phyloP scores from a whole-genome alignment of 2,113 vertebrate genomes.

The Podarcis cretensis region DNA sequence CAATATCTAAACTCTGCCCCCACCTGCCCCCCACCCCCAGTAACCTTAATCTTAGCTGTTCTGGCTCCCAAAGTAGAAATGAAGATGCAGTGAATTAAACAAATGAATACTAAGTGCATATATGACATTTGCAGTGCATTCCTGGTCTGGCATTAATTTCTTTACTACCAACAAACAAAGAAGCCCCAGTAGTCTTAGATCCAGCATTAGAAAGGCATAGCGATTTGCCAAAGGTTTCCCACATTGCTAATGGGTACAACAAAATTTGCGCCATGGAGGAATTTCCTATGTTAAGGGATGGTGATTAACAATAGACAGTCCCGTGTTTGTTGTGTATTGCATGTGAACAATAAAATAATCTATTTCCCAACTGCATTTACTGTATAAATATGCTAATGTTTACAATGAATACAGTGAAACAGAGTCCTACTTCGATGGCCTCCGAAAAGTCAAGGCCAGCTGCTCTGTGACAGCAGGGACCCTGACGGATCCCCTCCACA shows the following conservation, averaged over 20 bases:
- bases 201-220: neutral
- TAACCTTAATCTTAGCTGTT: neutral
- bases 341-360: neutral
- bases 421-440: neutral
- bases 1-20: too few relatives aligned
- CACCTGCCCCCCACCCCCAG: too few relatives aligned
- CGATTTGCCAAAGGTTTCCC: neutral
- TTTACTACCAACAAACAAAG: neutral
- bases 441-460: neutral
- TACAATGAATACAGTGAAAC: neutral
- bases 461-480: constrained; percentile 47
- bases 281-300: neutral
- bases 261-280: neutral
- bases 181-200: neutral
- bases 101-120: neutral
- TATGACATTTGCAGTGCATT: neutral
- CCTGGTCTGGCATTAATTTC: neutral
- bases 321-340: neutral
- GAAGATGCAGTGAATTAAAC: neutral
- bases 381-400: neutral
- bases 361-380: neutral
- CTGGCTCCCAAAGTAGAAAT: neutral
- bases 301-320: neutral
- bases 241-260: neutral
- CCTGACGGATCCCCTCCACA: constrained; percentile 50